Conservation (phyloP, 2,797 vertebrate species). For the Epinephelus malabaricus region DNA sequence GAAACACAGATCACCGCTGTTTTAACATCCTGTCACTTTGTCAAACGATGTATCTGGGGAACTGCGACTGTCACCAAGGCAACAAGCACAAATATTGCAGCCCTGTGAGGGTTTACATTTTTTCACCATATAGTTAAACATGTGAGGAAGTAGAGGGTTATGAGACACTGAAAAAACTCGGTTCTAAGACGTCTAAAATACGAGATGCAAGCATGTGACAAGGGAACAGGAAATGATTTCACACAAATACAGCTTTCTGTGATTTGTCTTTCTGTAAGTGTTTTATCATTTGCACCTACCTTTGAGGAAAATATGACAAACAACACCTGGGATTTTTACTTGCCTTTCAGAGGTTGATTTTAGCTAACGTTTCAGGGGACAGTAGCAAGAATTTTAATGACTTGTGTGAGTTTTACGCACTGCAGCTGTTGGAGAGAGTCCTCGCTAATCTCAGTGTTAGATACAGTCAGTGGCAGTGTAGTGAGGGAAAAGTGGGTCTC, state of each 20-base stretch:
- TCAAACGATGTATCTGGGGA: not conserved
- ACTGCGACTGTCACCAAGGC: not conserved
- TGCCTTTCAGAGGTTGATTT: not conserved
- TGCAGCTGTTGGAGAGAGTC: slow-evolving; percentile 31
- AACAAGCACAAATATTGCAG: not conserved
- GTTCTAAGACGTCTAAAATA: not conserved
- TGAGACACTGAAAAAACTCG: not conserved
- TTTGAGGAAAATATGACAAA: not conserved
- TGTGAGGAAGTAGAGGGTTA: not conserved
- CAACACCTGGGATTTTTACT: not conserved
- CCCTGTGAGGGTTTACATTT: not conserved
- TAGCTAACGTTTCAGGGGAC: not conserved
- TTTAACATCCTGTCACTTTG: slow-evolving; percentile 21
- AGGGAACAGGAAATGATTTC: not conserved
- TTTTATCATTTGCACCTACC: not conserved
- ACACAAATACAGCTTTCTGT: not conserved
- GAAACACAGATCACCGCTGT: slow-evolving; percentile 27
- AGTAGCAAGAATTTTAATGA: not conserved
- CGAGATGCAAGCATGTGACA: not conserved
- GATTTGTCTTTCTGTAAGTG: not conserved
- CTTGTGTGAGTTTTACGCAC: not conserved
- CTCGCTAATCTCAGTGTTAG: not conserved
- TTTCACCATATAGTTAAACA: slow-evolving; percentile 12
- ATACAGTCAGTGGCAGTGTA: not conserved
- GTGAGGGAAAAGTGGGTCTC: too few relatives aligned